These are phyloP conservation scores for Ormyrus nitidulus DNA, from an alignment of 2,888 invertebrate species.

Conservation along the genomic window DNA sequence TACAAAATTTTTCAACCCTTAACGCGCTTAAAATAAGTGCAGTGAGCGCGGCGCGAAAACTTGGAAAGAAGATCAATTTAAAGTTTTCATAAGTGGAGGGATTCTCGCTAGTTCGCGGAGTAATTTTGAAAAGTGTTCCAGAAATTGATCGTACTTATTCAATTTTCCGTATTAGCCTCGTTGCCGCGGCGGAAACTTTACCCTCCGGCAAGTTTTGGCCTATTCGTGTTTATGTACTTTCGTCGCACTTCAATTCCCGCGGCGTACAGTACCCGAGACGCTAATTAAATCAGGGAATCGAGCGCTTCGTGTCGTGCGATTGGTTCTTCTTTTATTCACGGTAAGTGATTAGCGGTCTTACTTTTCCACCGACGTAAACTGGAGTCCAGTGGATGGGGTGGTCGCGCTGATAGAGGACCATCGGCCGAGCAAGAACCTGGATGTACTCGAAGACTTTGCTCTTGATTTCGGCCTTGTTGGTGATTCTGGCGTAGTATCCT, in stretches of 20 bases:
- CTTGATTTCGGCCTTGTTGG: slow-evolving; percentile 90
- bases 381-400: slow-evolving; percentile 98
- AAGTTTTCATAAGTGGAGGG: slow-evolving; percentile 50
- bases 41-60: slow-evolving; percentile 45
- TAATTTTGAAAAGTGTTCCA: slow-evolving; percentile 47
- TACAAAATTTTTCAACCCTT: slow-evolving; percentile 24
- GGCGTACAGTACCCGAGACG: too few relatives aligned
- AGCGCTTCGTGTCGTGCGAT: too few relatives aligned
- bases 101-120: slow-evolving; percentile 40
- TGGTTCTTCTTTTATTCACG: too few relatives aligned
- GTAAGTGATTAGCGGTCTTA: slow-evolving; percentile 67
- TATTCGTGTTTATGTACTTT: too few relatives aligned
- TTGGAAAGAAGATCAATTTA: slow-evolving; percentile 56
- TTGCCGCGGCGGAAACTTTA: slow-evolving; percentile 21
- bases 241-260: too few relatives aligned
- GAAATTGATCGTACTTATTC: slow-evolving; percentile 53
- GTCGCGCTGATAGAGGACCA: slow-evolving; percentile 94
- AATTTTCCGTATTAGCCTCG: slow-evolving; percentile 52
- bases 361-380: slow-evolving; percentile 90
- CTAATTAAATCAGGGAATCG: too few relatives aligned
- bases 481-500: slow-evolving; percentile 95
- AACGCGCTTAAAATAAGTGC: slow-evolving; percentile 49
- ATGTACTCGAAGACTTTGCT: slow-evolving; percentile 96
- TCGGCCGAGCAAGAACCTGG: slow-evolving; percentile 95
- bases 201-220: too few relatives aligned